Percentiles rank a stretch among this genome's conserved stretches.
Conservation (phyloP, 2,888 invertebrate genomes). For the Brachyptera putata region DNA sequence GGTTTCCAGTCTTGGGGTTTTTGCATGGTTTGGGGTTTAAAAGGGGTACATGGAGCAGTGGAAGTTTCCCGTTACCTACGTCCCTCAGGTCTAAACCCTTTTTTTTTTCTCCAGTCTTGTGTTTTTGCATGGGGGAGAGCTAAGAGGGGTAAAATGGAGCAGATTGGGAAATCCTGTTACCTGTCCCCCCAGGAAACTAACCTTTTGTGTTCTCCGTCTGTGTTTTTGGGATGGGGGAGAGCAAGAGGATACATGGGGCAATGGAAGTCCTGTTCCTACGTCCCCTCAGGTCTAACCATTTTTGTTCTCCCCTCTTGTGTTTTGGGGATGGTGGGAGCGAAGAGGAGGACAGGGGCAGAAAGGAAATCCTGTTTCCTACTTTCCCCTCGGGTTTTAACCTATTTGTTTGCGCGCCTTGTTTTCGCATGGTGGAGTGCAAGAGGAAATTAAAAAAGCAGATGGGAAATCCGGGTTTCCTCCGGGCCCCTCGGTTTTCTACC, state of each 20-base stretch:
- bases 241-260: no score
- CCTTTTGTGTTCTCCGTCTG: no score
- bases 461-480: conserved; percentile 77
- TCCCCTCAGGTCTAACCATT: no score
- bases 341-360: conserved; percentile 90
- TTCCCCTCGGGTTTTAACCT: conserved; percentile 82
- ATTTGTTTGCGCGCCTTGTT: conserved; percentile 83
- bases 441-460: conserved; percentile 90
- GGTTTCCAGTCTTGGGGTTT: conserved; percentile 79
- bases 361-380: conserved; percentile 79
- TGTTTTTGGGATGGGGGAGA: no score
- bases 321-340: conserved; percentile 88
- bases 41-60: conserved; percentile 86
- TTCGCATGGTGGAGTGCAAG: conserved; percentile 89
- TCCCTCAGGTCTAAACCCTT: conserved; percentile 90
- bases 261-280: no score
- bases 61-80: conserved; percentile 81
- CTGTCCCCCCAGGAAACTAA: no score
- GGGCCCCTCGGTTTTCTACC: no score
- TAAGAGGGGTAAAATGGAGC: conserved; percentile 89
- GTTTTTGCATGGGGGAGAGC: conserved; percentile 87
- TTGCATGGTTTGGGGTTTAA: conserved; percentile 90
- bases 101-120: conserved; percentile 67
- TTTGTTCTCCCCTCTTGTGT: no score
- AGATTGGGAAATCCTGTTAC: no score